Evolutionary conservation across 2,888 invertebrate genomes (phyloP).

Genomic region (Cataglyphis rosenhaueri): DNA sequence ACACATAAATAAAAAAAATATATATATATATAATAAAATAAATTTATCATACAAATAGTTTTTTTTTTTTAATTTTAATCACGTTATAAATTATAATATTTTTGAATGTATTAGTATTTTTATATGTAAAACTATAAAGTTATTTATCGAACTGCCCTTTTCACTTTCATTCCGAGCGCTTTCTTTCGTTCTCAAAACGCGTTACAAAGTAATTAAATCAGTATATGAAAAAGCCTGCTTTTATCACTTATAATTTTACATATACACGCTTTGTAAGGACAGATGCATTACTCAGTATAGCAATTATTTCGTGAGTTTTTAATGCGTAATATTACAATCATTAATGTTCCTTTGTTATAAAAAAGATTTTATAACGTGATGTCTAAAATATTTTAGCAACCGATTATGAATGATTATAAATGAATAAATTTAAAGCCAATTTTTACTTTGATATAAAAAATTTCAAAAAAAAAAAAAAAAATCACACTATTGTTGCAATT

Average conservation of each 20-base stretch:
- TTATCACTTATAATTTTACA: conserved; percentile 12
- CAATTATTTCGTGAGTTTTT: conserved; percentile 39
- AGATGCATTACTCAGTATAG: conserved; percentile 19
- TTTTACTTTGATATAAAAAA: background rate
- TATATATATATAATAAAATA: too few species aligned
- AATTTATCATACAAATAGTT: background rate
- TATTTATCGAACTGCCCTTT: conserved; percentile 25
- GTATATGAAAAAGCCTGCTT: conserved; percentile 31
- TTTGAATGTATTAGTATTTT: background rate
- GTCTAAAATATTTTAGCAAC: conserved; percentile 8
- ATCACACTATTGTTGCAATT: background rate
- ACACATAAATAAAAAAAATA: background rate
- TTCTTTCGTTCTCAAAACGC: conserved; percentile 18
- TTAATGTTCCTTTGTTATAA: conserved; percentile 30
- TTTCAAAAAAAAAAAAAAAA: background rate
- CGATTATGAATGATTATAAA: background rate
- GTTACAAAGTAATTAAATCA: conserved; percentile 51
- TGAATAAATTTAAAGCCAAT: background rate
- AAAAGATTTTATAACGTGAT: background rate
- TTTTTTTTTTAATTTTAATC: background rate
- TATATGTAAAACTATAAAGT: background rate
- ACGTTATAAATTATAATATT: background rate
- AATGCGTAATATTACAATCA: background rate
- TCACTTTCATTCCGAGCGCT: conserved; percentile 18
- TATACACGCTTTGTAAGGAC: conserved; percentile 24